Evolutionary conservation across 2,888 invertebrate species (phyloP), one percentile per base, ranked within the genome.

Genomic region (Orthosia incerta): DNA sequence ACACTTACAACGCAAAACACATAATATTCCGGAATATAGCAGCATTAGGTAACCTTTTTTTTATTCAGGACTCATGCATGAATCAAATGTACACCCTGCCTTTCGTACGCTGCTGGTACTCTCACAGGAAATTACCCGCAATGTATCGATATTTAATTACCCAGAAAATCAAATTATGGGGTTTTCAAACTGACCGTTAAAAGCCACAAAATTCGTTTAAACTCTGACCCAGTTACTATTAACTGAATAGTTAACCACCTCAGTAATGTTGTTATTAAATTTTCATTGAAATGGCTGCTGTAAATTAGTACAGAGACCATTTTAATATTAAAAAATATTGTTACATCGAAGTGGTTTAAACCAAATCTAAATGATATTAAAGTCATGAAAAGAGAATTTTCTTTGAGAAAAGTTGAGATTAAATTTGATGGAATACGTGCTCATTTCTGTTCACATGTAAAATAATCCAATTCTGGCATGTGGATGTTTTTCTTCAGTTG

Each of bases 131-230:
- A 60, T 15, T 12, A 1, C 3, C 7, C 3, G 0, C 5, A 0
- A 39, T 26, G 4, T 65, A 31, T 71, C 9, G 57, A 18, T 48
- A 61, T 31, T 55, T 31, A 61, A 46, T 61, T 62, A 45, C 4
- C 5, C 13, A 61, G 46, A 46, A 57, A 63, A 45, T 39, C n/a
- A 7, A 80, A 62, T 74, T 15, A 64, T 56, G 15, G 1, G 39
- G 16, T 65, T 74, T 45, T 12, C 4, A 16, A 53, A 26, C 20
- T 15, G 53, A 31, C n/a, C 71, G 39, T 20, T 39, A 48, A n/a
- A 60, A 48, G 13, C 11, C 50, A 20, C 13, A 20, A 12, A 59
- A 20, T 78, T 71, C 2, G 23, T 39, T 70, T 3, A 53, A 70
- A 53, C 11, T 70, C 16, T 26, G 39, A 53, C 46, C 51, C 13